Evolutionary conservation across 2,888 invertebrate species (phyloP).

Genomic region (Frankliniella fusca): DNA sequence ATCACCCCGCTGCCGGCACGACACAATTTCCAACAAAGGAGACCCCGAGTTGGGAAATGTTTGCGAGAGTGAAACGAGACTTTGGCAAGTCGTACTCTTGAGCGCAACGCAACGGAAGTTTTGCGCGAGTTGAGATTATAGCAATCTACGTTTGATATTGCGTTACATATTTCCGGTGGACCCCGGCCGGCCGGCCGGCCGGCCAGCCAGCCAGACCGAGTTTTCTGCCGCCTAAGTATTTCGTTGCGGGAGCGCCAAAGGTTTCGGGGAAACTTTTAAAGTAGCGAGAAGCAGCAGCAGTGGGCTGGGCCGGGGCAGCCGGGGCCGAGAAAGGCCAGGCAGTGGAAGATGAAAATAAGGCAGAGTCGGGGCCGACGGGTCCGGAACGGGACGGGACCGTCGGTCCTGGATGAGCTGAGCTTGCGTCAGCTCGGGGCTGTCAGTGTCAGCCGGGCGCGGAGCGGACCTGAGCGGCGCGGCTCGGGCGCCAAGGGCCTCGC

Average conservation of each 20-base stretch:
- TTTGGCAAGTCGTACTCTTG: constrained; percentile 19
- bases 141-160: constrained; percentile 26
- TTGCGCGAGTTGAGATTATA: constrained; percentile 24
- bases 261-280: constrained; percentile 20
- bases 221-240: constrained; percentile 24
- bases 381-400: neutral
- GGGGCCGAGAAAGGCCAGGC: neutral
- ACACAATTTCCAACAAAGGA: constrained; percentile 9
- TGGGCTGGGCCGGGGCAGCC: neutral
- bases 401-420: neutral
- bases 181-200: neutral
- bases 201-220: neutral
- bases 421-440: too few relatives aligned
- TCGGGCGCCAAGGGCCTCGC: too few relatives aligned
- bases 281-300: neutral
- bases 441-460: too few relatives aligned
- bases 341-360: neutral
- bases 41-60: neutral
- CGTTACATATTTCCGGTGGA: constrained; percentile 19
- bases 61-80: constrained; percentile 1
- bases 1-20: constrained; percentile 2
- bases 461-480: too few relatives aligned
- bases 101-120: constrained; percentile 19
- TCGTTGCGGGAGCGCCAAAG: neutral
- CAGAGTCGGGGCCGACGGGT: neutral